Base-by-base conservation (phyloP, 2,888 invertebrate genomes). In the Cactoblastis cactorum region DNA sequence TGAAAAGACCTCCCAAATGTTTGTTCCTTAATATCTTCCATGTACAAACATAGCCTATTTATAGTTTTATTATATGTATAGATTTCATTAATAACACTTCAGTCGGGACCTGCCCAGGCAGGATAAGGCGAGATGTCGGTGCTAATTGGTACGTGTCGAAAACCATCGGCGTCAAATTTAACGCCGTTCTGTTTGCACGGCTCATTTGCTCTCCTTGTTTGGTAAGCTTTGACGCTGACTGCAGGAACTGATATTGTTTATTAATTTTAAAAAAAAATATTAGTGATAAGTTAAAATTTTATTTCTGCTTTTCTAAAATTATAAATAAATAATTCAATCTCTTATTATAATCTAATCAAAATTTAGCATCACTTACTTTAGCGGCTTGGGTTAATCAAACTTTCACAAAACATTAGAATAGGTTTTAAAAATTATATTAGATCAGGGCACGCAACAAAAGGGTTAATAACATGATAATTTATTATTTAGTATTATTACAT, bases 131-230 rank as follows among this genome's bases (percentile, higher is more conserved):
- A 14, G 43, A 14, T 43, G 28, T 43, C 43, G 60, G 80, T 82
- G 87, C 67, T 89, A 89, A 89, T 87, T 88, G 81, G 73, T 76
- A 79, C 67, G 83, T 83, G 87, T 87, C 75, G 77, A 77, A 79
- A 81, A 71, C 72, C 66, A 71, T 77, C 73, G 69, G 70, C 69
- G 67, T 66, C 59, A 57, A 71, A 67, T 69, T 86, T 84, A 82
- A 79, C 88, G 83, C 86, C 80, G 81, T 77, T 70, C 71, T 74
- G 74, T 87, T 83, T 83, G 72, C 71, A 53, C 69, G 65, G 61
- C 63, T 71, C 80, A 71, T 82, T 85, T 77, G 75, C 76, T 37
- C 22, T 48, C 14, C 38, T 48, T 37, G 37, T 48, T 24, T 48
- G 14, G 28, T 11, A 43, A 28, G 9, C 17, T 14, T 17, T 32